Evolutionary conservation across 2,888 invertebrate genomes (phyloP).

Genomic region (Cyaniris semiargus): DNA sequence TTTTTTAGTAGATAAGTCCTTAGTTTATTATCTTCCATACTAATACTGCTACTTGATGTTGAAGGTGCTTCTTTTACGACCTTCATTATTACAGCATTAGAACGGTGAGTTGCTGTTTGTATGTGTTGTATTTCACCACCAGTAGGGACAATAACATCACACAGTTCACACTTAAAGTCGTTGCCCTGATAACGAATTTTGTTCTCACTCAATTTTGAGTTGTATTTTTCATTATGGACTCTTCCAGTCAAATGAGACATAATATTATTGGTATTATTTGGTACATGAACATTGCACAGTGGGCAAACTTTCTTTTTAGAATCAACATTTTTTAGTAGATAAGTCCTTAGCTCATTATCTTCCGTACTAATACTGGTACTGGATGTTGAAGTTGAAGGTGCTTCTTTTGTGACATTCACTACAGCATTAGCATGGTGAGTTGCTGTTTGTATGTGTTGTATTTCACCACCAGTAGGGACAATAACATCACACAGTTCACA

Average conservation of each 20-base stretch:
- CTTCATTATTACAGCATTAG: too few relatives aligned
- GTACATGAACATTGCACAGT: too few relatives aligned
- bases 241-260: too few relatives aligned
- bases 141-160: background rate
- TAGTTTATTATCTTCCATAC: background rate
- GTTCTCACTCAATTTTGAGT: background rate
- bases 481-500: background rate
- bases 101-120: background rate
- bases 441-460: background rate
- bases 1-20: background rate
- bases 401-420: background rate
- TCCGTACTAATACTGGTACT: background rate
- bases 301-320: too few relatives aligned
- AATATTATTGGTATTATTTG: background rate
- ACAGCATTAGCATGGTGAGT: too few relatives aligned
- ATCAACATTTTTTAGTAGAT: background rate
- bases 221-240: too few relatives aligned
- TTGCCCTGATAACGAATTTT: background rate
- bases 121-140: slow-evolving; percentile 14
- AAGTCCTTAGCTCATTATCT: background rate
- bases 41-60: background rate
- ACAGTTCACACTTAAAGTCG: background rate
- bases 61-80: too few relatives aligned
- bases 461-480: background rate
- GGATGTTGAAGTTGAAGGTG: background rate